Evolutionary conservation across 1,140 invertebrate genomes (phyloP), one percentile per base, ranked within the genome.

Genomic region (Papilio glaucus): DNA sequence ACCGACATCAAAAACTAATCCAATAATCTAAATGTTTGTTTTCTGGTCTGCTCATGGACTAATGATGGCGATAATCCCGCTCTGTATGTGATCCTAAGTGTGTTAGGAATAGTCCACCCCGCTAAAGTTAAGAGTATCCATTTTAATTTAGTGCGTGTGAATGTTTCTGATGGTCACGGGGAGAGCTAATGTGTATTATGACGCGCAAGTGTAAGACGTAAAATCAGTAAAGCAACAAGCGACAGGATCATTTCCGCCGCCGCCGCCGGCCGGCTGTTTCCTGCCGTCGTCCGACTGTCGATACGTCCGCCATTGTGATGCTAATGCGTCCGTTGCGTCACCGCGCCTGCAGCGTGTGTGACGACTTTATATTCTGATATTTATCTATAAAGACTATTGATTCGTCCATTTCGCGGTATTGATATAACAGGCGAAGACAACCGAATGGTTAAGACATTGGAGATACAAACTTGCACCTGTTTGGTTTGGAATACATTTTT

Each of bases 281-380:
- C 82, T 83, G 81, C 77, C 76, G 74, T 45, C 73, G 41, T 77
- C 61, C 77, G 63, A 72, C 69, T 86, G 85, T 83, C 86, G 72
- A 85, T 86, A 83, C 62, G 61, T 75, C 69, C 77, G 68, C 74
- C 69, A 85, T 88, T 87, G 85, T 88, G 71, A 85, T 88, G 84
- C 78, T 87, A 87, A 88, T 86, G 77, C 57, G 79, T 69, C 74
- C 82, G 63, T 68, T 68, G 77, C 77, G 73, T 80, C 84, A 83
- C 72, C 77, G 79, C 75, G 71, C 33, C 12, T 60, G 18, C 71
- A 37, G n/a, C 13, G 29, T 33, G 45, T 39, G 37, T 29, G 53
- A 60, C 49, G 57, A 45, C 45, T 61, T 77, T 67, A 72, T 70
- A 65, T 72, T 72, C 67, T 15, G 60, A 62, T 29, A 33, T 38